phyloP scores from a whole-genome alignment of 64 coral and sea anemone species.

The Astreopora myriophthalma region DNA sequence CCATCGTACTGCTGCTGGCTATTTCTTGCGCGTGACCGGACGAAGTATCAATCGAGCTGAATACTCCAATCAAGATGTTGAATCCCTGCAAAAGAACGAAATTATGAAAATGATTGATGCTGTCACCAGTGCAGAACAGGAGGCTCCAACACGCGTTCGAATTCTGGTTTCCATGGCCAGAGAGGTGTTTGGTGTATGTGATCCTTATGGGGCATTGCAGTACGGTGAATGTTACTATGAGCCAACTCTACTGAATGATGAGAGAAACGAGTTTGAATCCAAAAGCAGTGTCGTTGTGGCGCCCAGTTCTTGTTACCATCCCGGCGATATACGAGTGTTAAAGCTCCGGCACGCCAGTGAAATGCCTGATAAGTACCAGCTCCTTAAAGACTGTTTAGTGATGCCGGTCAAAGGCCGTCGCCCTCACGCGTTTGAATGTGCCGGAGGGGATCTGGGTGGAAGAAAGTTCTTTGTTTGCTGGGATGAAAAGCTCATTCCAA shows the following conservation, averaged over 20 bases:
- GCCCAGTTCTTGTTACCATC: slow-evolving; percentile 64
- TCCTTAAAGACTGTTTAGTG: slow-evolving; percentile 72
- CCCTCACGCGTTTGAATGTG: slow-evolving; percentile 23
- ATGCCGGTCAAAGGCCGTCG: slow-evolving; percentile 52
- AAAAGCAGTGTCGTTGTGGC: slow-evolving; percentile 54
- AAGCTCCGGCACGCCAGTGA: slow-evolving; percentile 3
- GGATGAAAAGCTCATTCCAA: slow-evolving; percentile 74
- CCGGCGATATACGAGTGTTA: slow-evolving; percentile 74
- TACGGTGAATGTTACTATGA: slow-evolving; percentile 80
- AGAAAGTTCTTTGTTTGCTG: slow-evolving; percentile 84
- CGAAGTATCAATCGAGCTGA: background rate
- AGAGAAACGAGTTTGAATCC: slow-evolving; percentile 48
- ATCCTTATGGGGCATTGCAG: slow-evolving; percentile 59
- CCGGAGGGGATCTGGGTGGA: slow-evolving; percentile 53
- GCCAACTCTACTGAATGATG: slow-evolving; percentile 27
- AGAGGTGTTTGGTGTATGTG: slow-evolving; percentile 81
- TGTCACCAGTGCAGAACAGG: slow-evolving; percentile 12
- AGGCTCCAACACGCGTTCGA: background rate
- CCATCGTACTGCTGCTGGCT: slow-evolving; percentile 5
- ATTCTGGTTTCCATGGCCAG: slow-evolving; percentile 80
- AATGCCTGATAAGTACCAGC: background rate
- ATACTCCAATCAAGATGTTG: too few relatives aligned
- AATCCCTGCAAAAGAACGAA: background rate
- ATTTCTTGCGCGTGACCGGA: slow-evolving; percentile 47
- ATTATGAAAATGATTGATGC: slow-evolving; percentile 1